Conservation (phyloP, 2,113 vertebrate genomes). For the Thalassoma bifasciatum region DNA sequence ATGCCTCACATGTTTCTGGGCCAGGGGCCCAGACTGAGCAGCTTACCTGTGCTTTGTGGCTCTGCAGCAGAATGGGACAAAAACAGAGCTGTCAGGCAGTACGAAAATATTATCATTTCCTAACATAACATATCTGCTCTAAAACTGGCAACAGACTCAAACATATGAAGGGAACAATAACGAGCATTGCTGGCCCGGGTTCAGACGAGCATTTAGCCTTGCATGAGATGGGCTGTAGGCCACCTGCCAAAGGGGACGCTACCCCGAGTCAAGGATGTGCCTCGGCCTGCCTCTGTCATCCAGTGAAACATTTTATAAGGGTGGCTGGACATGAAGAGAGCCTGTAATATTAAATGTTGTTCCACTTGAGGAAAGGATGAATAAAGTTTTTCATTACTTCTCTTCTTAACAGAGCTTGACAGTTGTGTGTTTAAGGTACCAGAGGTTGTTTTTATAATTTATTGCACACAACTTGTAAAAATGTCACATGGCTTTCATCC, state of each 20-base stretch:
- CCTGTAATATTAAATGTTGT: constrained; percentile 43
- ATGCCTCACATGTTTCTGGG: constrained; percentile 86
- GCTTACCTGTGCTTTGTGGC: constrained; percentile 87
- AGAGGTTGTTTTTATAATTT: constrained; percentile 5
- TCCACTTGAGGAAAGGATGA: constrained; percentile 39
- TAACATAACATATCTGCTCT: constrained; percentile 82
- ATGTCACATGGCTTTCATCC: background rate
- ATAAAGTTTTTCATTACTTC: constrained; percentile 46
- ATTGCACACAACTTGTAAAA: constrained; percentile 2
- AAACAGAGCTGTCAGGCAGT: constrained; percentile 83
- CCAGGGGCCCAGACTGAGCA: constrained; percentile 83
- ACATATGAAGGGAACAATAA: constrained; percentile 78
- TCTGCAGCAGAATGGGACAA: constrained; percentile 79
- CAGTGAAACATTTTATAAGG: constrained; percentile 55
- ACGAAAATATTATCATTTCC: constrained; percentile 83
- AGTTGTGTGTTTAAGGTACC: constrained; percentile 10
- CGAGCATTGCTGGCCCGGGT: constrained; percentile 43
- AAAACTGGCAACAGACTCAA: constrained; percentile 74
- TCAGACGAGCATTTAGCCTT: constrained; percentile 35
- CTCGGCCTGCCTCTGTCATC: constrained; percentile 53
- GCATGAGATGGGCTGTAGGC: constrained; percentile 47
- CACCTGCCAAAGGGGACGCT: constrained; percentile 54
- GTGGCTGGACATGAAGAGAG: constrained; percentile 43
- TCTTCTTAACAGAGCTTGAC: constrained; percentile 10
- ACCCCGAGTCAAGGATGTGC: constrained; percentile 58